phyloP scores from a whole-genome alignment of 1,140 invertebrate species.

The Drosophila pruinosa region DNA sequence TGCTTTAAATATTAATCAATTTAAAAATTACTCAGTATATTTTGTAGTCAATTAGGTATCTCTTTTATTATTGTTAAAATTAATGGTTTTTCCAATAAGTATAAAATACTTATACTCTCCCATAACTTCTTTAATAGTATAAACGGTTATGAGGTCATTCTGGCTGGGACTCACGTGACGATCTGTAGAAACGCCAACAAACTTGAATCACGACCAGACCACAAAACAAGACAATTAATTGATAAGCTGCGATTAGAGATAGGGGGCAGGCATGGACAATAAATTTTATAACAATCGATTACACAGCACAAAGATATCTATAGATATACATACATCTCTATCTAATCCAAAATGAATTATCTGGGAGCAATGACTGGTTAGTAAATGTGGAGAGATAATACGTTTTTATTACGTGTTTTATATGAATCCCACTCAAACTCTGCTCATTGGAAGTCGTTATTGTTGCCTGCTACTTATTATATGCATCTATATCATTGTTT shows the following conservation, averaged over 20 bases:
- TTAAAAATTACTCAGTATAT: too few relatives aligned
- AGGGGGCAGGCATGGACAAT: constrained; percentile 16
- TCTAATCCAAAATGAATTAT: constrained; percentile 44
- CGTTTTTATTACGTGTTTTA: constrained; percentile 42
- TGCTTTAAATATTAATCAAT: too few relatives aligned
- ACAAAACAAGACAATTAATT: constrained; percentile 39
- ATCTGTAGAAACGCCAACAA: neutral
- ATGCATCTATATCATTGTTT: neutral
- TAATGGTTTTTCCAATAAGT: too few relatives aligned
- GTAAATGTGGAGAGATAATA: constrained; percentile 35
- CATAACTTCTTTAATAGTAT: neutral
- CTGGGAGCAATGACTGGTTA: constrained; percentile 29
- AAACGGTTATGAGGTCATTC: neutral
- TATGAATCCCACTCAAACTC: constrained; percentile 13
- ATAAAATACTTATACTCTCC: neutral
- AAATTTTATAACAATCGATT: constrained; percentile 38
- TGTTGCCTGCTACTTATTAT: neutral
- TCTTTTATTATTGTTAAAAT: too few relatives aligned
- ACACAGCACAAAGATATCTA: neutral
- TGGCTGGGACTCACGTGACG: constrained; percentile 7
- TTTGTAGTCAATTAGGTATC: too few relatives aligned
- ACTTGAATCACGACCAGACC: constrained; percentile 31
- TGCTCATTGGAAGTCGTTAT: constrained; percentile 2
- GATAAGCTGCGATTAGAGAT: constrained; percentile 32
- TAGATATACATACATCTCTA: constrained; percentile 9